phyloP scores from a whole-genome alignment of 2,888 invertebrate genomes.

The Salticus scenicus region DNA sequence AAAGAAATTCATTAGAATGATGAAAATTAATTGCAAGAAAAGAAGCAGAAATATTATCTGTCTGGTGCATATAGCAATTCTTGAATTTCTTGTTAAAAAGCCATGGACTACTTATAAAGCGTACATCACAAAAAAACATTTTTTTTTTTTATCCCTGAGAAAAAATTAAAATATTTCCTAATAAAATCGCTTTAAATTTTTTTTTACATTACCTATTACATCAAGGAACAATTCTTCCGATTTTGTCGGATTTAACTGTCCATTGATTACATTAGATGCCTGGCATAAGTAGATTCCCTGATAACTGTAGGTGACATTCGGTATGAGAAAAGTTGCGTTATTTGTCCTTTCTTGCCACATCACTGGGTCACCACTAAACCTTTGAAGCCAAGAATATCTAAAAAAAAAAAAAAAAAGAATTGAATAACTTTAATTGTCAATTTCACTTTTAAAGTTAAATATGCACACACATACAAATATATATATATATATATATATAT shows the following conservation, averaged over 20 bases:
- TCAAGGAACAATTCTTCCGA: constrained; percentile 78
- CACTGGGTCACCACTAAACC: constrained; percentile 74
- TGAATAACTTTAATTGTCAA: background rate
- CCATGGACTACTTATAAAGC: no score
- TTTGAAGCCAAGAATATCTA: constrained; percentile 87
- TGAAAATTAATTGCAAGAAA: no score
- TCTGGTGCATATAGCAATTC: no score
- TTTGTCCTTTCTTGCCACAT: constrained; percentile 72
- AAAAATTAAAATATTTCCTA: no score
- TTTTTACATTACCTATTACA: constrained; percentile 72
- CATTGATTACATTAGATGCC: constrained; percentile 88
- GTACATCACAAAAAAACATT: no score
- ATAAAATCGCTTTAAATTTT: no score
- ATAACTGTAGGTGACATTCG: constrained; percentile 88
- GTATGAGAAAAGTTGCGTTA: constrained; percentile 80
- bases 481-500: no score
- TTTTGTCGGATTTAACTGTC: constrained; percentile 83
- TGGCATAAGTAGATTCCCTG: constrained; percentile 91
- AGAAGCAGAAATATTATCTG: no score
- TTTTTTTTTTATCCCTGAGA: no score
- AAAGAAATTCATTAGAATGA: no score
- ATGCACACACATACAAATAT: no score
- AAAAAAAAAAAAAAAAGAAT: constrained; percentile 28
- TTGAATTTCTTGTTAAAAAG: no score
- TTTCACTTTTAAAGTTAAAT: background rate